Evolutionary conservation across 1,140 invertebrate species (phyloP), one percentile per base, ranked within the genome.

Genomic region (Aplysia californica): DNA sequence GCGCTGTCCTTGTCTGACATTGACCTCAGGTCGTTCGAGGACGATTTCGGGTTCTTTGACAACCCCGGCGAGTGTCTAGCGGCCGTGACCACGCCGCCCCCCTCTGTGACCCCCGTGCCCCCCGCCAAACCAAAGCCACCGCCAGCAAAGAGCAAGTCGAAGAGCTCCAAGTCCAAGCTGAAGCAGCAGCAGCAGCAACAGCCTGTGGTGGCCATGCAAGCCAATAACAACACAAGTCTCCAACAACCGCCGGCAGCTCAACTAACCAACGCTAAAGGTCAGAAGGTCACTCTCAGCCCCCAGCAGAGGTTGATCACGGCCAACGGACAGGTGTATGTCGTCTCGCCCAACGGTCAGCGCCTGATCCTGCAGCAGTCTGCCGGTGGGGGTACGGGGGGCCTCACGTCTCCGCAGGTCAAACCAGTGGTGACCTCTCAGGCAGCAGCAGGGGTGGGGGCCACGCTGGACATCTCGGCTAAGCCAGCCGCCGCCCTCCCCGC

Each of bases 1-100:
- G 70, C 70, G 5, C 35, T 73, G n/a, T n/a, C 36, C 3, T n/a
- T 73, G 70, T 73, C 70, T 6, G 58, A 39, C 41, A 73, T 73
- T 61, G 56, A 73, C n/a, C 41, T 73, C 20, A 33, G 61, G 3
- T 73, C 70, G 23, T 61, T 73, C 29, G 70, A 73, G 38, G 70
- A 73, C 61, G 70, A 71, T 36, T 56, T 73, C 15, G 61, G 26
- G 2, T 61, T 61, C 31, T 36, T 73, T 1, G 70, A 73, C 31
- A 50, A 73, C 33, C 2, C 55, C n/a, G n/a, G n/a, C n/a, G n/a
- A n/a, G 1, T 6, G 6, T 23, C 31, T 68, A 38, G 20, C 66
- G 18, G 31, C 26, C 26, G 39, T 68, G 15, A 44, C 23, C 5
- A 41, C 23, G 6, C 66, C 23, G 33, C 4, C 56, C 6, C 55